These are phyloP conservation scores for Caretta caretta DNA, from an alignment of 2,113 vertebrate genomes.

Conservation along the genomic window DNA sequence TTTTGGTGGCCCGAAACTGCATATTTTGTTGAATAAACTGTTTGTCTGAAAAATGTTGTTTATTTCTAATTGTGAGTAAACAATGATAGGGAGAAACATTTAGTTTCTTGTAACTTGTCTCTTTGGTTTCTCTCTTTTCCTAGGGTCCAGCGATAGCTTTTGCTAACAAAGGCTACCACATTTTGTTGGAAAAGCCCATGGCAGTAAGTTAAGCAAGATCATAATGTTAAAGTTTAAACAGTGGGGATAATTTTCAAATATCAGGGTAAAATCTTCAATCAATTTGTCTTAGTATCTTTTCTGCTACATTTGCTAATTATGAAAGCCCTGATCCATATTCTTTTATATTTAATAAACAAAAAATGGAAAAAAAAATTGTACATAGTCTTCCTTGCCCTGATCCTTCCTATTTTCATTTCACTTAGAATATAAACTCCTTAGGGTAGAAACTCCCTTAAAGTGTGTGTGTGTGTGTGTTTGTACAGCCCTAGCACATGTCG, in stretches of 20 bases:
- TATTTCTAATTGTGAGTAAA: background rate
- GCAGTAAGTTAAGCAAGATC: conserved; percentile 77
- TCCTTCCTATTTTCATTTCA: background rate
- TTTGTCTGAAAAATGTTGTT: background rate
- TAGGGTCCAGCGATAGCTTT: conserved; percentile 87
- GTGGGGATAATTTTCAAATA: background rate
- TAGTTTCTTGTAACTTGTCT: background rate
- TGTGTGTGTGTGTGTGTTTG: background rate
- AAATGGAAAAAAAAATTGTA: background rate
- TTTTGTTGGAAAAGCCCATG: conserved; percentile 89
- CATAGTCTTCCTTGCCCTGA: background rate
- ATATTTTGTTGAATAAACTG: background rate
- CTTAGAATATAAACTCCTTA: background rate
- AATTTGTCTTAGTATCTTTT: background rate
- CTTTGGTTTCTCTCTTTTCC: background rate
- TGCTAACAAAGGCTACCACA: conserved; percentile 84
- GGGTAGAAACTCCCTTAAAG: background rate
- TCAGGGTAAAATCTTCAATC: background rate
- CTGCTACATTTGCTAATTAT: background rate
- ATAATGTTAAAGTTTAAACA: background rate
- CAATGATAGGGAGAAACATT: background rate
- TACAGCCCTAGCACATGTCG: background rate
- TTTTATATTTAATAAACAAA: background rate
- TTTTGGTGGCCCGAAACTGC: too few relatives aligned
- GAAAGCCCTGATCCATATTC: background rate